phyloP scores from a whole-genome alignment of 1,140 invertebrate genomes.

The Micrasema minimum region DNA sequence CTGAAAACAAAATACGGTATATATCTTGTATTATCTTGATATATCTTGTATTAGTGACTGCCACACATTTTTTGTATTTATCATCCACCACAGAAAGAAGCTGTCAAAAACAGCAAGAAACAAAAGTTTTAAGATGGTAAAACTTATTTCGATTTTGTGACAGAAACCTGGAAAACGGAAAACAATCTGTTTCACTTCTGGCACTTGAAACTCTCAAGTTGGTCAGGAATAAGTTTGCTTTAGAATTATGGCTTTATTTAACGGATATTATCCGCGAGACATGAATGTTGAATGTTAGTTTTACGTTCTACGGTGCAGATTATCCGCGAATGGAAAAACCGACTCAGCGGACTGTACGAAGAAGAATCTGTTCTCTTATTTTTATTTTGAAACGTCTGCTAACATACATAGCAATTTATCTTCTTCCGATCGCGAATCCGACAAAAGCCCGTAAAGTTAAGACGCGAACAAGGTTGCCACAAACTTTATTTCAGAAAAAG shows the following conservation, averaged over 20 bases:
- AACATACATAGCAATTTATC: constrained; percentile 50
- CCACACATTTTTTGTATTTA: too few species aligned
- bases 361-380: constrained; percentile 43
- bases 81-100: too few species aligned
- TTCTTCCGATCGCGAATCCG: constrained; percentile 39
- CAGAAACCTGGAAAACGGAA: too few species aligned
- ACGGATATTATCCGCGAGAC: not conserved
- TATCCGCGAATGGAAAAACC: constrained; percentile 6
- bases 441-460: constrained; percentile 14
- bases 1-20: too few species aligned
- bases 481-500: too few species aligned
- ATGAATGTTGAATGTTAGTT: not conserved
- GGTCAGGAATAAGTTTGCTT: not conserved
- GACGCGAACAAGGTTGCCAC: constrained; percentile 11
- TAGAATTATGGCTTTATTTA: not conserved
- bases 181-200: too few species aligned
- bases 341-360: constrained; percentile 32
- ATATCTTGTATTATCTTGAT: too few species aligned
- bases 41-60: too few species aligned
- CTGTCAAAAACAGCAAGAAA: too few species aligned
- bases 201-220: too few species aligned
- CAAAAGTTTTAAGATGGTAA: too few species aligned
- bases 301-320: not conserved
- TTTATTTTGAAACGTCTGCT: constrained; percentile 48
- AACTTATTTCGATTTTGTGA: too few species aligned